Conservation (phyloP, 2,888 invertebrate species). For the Eristalis arbustorum region DNA sequence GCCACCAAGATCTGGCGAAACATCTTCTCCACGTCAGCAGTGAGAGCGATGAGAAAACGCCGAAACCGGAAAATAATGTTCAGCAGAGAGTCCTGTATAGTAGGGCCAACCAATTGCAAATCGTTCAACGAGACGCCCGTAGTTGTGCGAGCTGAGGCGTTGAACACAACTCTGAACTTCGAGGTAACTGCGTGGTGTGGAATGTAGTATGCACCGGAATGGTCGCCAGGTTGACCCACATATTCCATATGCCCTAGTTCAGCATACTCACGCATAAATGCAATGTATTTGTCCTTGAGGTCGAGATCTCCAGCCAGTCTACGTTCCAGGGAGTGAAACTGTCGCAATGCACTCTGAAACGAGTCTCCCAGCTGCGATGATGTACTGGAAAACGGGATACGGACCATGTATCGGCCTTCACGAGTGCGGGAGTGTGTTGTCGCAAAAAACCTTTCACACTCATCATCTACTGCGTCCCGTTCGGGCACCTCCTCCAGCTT, state of each 20-base stretch:
- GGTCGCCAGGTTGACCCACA: slow-evolving; percentile 4
- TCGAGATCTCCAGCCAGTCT: background rate
- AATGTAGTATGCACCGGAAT: slow-evolving; percentile 20
- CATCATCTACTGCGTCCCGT: background rate
- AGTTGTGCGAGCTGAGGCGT: slow-evolving; percentile 25
- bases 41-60: background rate
- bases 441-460: slow-evolving; percentile 1
- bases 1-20: slow-evolving; percentile 30
- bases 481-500: slow-evolving; percentile 17
- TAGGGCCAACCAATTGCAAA: slow-evolving; percentile 14
- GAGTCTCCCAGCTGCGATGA: slow-evolving; percentile 4
- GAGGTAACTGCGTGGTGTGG: slow-evolving; percentile 44
- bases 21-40: slow-evolving; percentile 46
- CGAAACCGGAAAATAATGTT: slow-evolving; percentile 37
- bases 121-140: slow-evolving; percentile 47
- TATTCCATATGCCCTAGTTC: slow-evolving; percentile 1
- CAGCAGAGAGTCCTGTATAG: slow-evolving; percentile 23
- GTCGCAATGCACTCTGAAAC: background rate
- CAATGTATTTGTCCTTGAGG: slow-evolving; percentile 8
- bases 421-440: background rate
- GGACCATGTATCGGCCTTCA: slow-evolving; percentile 28
- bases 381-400: slow-evolving; percentile 16
- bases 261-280: slow-evolving; percentile 29
- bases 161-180: slow-evolving; percentile 47
- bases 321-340: slow-evolving; percentile 25